Evolutionary conservation across 2,113 vertebrate species (phyloP).

Genomic region (Crotophaga sulcirostris): DNA sequence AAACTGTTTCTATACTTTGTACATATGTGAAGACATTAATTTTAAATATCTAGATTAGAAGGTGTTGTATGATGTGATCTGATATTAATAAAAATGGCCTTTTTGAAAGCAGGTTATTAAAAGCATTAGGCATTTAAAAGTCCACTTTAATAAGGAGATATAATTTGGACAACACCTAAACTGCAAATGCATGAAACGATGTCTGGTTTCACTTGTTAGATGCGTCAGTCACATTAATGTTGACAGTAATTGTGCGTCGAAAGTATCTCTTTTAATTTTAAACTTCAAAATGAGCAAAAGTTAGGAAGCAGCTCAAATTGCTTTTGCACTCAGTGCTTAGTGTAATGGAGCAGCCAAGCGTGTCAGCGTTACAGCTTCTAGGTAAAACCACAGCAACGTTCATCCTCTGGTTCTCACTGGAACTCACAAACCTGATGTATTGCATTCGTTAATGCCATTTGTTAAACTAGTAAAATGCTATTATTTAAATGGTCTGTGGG

Average conservation of each 20-base stretch:
- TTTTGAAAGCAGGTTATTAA: background rate
- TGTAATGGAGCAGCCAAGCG: background rate
- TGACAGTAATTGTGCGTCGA: background rate
- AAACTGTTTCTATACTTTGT: background rate
- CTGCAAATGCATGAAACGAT: background rate
- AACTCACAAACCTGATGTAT: background rate
- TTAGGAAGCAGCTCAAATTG: background rate
- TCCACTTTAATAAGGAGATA: background rate
- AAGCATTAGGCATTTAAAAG: constrained; percentile 7
- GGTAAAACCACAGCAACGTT: background rate
- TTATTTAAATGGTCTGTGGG: background rate
- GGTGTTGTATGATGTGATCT: background rate
- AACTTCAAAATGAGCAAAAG: background rate
- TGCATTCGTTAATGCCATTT: background rate
- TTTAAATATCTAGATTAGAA: background rate
- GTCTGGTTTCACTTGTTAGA: background rate
- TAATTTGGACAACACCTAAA: constrained; percentile 8
- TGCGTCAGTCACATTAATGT: background rate
- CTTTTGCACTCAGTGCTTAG: background rate
- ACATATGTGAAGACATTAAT: background rate
- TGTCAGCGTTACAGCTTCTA: background rate
- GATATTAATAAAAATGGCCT: background rate
- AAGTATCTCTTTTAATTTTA: background rate
- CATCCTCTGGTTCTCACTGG: background rate
- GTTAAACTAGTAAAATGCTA: background rate